Percentiles rank a stretch among this genome's conserved stretches.
Evolutionary conservation across 23 tunicate genomes (phyloP).

Genomic region (Ciona savignyi): DNA sequence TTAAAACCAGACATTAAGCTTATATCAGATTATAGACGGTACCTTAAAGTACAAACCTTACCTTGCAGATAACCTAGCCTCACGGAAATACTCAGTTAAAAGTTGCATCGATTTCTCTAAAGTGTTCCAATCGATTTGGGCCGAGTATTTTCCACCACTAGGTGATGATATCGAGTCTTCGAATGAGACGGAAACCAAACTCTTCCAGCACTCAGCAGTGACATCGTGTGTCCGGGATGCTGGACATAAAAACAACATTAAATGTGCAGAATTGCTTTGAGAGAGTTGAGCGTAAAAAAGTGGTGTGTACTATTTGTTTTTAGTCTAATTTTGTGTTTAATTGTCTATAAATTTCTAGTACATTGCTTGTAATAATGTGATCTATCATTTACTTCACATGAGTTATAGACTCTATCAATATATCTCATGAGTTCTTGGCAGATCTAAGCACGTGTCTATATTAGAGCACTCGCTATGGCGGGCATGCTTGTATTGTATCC

Average conservation of each 20-base stretch:
- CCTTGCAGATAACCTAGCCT: no score
- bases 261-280: not conserved
- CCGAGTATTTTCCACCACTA: slow-evolving; percentile 10
- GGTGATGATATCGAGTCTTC: slow-evolving; percentile 2
- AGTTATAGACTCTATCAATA: no score
- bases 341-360: not conserved
- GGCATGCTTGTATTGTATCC: no score
- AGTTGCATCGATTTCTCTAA: not conserved
- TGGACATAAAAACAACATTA: not conserved
- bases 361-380: slow-evolving; percentile 4
- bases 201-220: slow-evolving; percentile 14
- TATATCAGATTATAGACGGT: no score
- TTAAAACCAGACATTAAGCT: no score
- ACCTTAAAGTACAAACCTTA: no score
- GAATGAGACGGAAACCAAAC: slow-evolving; percentile 22
- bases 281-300: not conserved
- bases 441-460: no score
- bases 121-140: slow-evolving; percentile 28
- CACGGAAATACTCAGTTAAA: not conserved
- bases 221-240: slow-evolving; percentile 45
- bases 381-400: no score
- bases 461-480: no score
- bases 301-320: no score
- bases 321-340: not conserved
- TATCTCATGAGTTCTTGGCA: no score